A percentile compares a stretch with the other conserved stretches of the same genome.
Conservation (phyloP, 2,797 vertebrate genomes). For the Lagodon rhomboides region DNA sequence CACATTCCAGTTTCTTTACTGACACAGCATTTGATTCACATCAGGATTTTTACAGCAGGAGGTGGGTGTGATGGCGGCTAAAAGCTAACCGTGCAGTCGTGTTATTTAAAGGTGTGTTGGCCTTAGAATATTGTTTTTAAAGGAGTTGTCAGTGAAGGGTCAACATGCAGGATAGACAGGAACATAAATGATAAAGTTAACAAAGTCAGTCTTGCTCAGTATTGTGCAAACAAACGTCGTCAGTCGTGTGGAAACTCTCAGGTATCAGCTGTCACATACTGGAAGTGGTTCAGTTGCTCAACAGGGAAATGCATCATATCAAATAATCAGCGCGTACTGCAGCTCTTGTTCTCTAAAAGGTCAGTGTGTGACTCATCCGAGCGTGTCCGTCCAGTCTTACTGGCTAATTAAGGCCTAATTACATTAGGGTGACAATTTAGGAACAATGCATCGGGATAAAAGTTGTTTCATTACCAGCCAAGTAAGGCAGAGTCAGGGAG, state of each 20-base stretch:
- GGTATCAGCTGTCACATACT: too few species aligned
- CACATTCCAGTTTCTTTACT: neutral
- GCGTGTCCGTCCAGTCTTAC: neutral
- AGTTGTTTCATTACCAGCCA: neutral
- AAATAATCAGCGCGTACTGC: neutral
- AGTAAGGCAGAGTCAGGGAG: neutral
- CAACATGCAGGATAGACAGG: neutral
- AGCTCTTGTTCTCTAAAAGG: neutral
- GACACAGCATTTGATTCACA: neutral
- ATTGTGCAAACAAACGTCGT: neutral
- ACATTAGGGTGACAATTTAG: neutral
- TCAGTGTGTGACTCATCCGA: constrained; percentile 1
- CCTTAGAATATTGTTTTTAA: neutral
- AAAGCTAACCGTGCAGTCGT: neutral
- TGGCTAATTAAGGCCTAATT: neutral
- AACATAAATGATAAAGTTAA: neutral
- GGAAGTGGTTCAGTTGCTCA: neutral
- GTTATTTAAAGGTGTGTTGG: constrained; percentile 11
- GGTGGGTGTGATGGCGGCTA: neutral
- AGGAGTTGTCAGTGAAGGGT: neutral
- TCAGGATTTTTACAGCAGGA: neutral
- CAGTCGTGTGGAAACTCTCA: neutral
- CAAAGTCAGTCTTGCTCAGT: neutral
- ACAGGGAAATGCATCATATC: neutral
- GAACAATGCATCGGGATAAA: constrained; percentile 2